A percentile compares a stretch with the other conserved stretches of the same genome.
phyloP scores from a whole-genome alignment of 2,888 invertebrate genomes.

The Smittia sp. region DNA sequence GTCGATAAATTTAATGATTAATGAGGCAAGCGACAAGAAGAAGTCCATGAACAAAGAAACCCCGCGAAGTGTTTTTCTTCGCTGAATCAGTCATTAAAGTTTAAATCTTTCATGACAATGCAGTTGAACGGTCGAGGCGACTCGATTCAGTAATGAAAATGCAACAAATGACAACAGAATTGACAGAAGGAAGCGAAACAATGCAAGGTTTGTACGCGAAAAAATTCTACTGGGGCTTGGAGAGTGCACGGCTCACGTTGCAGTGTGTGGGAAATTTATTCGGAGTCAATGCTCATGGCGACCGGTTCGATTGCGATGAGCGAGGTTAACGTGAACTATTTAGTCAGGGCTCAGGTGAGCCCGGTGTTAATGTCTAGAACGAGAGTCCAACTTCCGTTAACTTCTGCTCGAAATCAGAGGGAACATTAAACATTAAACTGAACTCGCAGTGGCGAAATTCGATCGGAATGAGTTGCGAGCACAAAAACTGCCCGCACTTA shows the following conservation, averaged over 20 bases:
- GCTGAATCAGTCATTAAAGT: not conserved
- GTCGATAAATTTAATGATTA: slow-evolving; percentile 16
- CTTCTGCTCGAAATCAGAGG: no score
- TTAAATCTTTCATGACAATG: not conserved
- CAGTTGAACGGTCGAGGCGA: not conserved
- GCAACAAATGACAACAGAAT: not conserved
- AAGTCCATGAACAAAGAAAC: not conserved
- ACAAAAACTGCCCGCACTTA: not conserved
- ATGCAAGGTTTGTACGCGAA: not conserved
- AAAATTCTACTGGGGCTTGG: not conserved
- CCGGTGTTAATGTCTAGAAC: not conserved
- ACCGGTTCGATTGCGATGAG: not conserved
- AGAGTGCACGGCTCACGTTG: not conserved
- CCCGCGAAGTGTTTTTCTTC: not conserved
- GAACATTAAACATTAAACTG: no score
- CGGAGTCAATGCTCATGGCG: slow-evolving; percentile 12
- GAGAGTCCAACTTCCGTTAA: slow-evolving; percentile 2
- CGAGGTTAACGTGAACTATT: not conserved
- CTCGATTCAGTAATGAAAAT: not conserved
- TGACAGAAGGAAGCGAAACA: not conserved
- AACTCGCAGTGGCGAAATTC: not conserved
- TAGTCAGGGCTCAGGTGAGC: slow-evolving; percentile 9
- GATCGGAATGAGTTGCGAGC: not conserved
- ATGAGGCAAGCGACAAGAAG: not conserved
- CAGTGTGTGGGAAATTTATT: slow-evolving; percentile 11